These are phyloP conservation scores for Catocala fraxini DNA, from an alignment of 2,888 invertebrate species.

Conservation along the genomic window DNA sequence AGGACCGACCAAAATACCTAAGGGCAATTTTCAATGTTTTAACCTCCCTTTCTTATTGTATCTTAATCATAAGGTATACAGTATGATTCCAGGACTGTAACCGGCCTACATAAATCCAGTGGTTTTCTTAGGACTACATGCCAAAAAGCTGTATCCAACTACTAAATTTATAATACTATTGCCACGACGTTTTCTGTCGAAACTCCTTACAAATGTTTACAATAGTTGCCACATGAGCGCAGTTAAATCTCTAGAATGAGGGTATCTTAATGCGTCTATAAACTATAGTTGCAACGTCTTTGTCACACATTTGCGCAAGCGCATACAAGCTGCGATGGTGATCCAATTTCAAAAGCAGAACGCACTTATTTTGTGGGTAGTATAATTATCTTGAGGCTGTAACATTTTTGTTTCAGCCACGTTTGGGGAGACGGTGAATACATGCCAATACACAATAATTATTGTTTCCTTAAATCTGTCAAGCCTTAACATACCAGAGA, in stretches of 20 bases:
- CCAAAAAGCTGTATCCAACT: background rate
- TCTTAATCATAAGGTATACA: too few relatives aligned
- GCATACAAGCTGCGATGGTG: conserved; percentile 29
- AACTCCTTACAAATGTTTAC: conserved; percentile 7
- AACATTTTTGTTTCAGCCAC: too few relatives aligned
- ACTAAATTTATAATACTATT: background rate
- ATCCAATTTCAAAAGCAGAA: conserved; percentile 39
- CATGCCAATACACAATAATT: too few relatives aligned
- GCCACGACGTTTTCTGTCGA: background rate
- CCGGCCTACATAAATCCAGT: too few relatives aligned
- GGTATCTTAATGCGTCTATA: conserved; percentile 46
- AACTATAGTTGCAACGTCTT: conserved; percentile 46
- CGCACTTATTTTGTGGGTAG: conserved; percentile 5
- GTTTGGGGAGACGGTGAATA: too few relatives aligned
- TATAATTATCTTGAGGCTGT: background rate
- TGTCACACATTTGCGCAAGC: conserved; percentile 46
- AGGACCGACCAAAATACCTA: too few relatives aligned
- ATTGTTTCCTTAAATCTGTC: too few relatives aligned
- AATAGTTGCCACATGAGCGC: conserved; percentile 21
- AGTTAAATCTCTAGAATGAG: conserved; percentile 34
- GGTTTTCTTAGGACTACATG: too few relatives aligned
- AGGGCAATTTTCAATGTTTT: too few relatives aligned
- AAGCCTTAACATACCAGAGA: too few relatives aligned
- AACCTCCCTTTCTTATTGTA: too few relatives aligned
- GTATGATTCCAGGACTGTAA: too few relatives aligned